Percentiles rank a stretch among this genome's conserved stretches.
Evolutionary conservation across 2,888 invertebrate species (phyloP).

Genomic region (Opisthograptis luteolata): DNA sequence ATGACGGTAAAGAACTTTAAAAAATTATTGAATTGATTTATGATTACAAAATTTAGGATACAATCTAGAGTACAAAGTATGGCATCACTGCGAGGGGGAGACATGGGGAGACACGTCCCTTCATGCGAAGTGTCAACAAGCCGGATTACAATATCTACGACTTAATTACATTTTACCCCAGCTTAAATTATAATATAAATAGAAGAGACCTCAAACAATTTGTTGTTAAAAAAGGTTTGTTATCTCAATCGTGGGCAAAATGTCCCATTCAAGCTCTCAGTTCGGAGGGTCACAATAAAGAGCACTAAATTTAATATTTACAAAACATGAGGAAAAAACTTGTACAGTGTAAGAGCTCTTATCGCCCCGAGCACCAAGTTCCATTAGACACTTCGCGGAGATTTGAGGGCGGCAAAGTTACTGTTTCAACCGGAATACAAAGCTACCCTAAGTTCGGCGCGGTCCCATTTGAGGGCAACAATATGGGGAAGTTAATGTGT

Average conservation of each 20-base stretch:
- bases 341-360: conserved; percentile 72
- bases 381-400: conserved; percentile 77
- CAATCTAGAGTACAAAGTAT: no score
- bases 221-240: conserved; percentile 6
- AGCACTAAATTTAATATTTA: conserved; percentile 62
- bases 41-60: no score
- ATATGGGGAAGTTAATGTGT: conserved; percentile 47
- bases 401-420: conserved; percentile 68
- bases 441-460: conserved; percentile 43
- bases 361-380: conserved; percentile 65
- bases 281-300: conserved; percentile 14
- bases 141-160: conserved; percentile 54
- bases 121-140: conserved; percentile 56
- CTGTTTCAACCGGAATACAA: conserved; percentile 56
- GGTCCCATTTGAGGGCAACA: conserved; percentile 38
- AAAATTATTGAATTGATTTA: no score
- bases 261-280: conserved; percentile 23
- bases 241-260: conserved; percentile 12
- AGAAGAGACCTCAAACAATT: conserved; percentile 9
- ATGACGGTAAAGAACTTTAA: no score
- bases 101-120: conserved; percentile 49
- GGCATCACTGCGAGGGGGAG: conserved; percentile 38
- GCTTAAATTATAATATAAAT: conserved; percentile 37
- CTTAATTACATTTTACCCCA: conserved; percentile 41
- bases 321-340: conserved; percentile 69